Evolutionary conservation across 2,113 vertebrate species (phyloP).

Genomic region (Hypomesus transpacificus): DNA sequence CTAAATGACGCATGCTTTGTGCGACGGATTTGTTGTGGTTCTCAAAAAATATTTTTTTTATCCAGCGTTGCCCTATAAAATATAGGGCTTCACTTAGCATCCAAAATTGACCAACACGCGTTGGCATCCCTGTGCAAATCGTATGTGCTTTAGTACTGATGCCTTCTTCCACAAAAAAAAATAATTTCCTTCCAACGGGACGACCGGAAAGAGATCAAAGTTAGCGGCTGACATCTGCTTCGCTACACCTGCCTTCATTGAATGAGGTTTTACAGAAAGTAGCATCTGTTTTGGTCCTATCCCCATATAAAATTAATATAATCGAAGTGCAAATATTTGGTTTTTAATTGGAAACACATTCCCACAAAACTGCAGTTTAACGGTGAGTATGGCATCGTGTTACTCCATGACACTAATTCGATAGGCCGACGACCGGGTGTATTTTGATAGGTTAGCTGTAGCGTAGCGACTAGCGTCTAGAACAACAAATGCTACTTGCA

Average conservation of each 20-base stretch:
- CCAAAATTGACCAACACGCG: neutral
- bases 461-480: no score
- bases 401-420: neutral
- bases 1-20: conserved; percentile 38
- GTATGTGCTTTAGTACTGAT: neutral
- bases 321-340: conserved; percentile 9
- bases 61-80: neutral
- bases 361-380: conserved; percentile 51
- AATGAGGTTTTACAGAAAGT: conserved; percentile 61
- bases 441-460: neutral
- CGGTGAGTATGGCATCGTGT: conserved; percentile 51
- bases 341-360: conserved; percentile 22
- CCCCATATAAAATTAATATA: neutral
- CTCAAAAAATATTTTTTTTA: neutral
- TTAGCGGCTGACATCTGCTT: conserved; percentile 41
- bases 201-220: conserved; percentile 23
- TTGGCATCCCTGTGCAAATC: neutral
- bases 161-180: neutral
- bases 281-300: conserved; percentile 51
- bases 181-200: conserved; percentile 18
- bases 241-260: conserved; percentile 60
- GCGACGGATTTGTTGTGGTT: conserved; percentile 37
- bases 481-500: neutral
- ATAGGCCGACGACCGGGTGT: neutral
- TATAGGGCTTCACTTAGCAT: no score